These are phyloP conservation scores for Entomyzon cyanotis DNA, from an alignment of 2,113 vertebrate genomes.

Conservation along the genomic window DNA sequence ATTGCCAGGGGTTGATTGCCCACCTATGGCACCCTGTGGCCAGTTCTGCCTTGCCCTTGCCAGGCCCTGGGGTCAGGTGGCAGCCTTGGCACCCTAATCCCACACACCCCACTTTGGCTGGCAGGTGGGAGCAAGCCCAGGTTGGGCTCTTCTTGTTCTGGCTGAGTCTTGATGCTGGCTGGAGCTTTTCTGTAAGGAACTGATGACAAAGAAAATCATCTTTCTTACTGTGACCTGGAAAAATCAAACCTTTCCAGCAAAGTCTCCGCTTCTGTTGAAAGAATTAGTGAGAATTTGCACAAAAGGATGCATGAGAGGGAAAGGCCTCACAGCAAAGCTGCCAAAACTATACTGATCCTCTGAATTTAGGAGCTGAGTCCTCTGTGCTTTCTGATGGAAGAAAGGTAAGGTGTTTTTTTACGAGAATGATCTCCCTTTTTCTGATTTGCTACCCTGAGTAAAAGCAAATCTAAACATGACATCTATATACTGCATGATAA, in stretches of 20 bases:
- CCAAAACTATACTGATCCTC: neutral
- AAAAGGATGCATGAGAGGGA: neutral
- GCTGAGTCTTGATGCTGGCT: neutral
- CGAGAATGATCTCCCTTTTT: neutral
- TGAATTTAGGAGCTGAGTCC: neutral
- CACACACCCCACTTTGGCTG: neutral
- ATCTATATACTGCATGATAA: rapidly evolving
- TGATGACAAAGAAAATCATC: neutral
- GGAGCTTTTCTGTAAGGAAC: neutral
- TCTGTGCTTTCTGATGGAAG: neutral
- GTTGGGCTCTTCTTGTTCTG: neutral
- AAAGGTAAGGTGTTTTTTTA: neutral
- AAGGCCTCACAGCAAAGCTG: neutral
- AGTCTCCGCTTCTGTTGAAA: neutral
- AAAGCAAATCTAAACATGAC: neutral
- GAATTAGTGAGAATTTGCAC: neutral
- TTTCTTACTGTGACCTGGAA: neutral
- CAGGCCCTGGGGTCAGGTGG: neutral
- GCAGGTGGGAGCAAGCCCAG: neutral
- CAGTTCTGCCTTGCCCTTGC: neutral
- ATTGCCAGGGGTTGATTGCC: neutral
- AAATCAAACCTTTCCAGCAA: neutral
- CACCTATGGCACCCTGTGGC: neutral
- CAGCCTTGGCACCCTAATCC: neutral
- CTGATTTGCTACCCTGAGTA: neutral